These are phyloP conservation scores for Gorilla gorilla DNA, from an alignment of 2,113 vertebrate genomes.

Conservation along the genomic window DNA sequence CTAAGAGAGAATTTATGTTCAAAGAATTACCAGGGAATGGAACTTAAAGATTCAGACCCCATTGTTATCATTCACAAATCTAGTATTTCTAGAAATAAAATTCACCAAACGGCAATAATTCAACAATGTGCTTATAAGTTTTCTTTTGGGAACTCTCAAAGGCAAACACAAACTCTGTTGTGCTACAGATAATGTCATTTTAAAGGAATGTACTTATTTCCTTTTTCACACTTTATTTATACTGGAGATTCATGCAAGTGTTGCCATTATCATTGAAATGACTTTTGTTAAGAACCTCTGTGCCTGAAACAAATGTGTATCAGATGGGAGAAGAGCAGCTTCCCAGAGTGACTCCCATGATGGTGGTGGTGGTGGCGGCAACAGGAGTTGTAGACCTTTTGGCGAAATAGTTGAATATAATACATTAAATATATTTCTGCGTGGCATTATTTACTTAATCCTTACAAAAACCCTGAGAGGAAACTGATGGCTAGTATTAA, in stretches of 20 bases:
- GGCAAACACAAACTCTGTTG: background rate
- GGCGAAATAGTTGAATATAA: background rate
- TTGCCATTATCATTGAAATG: background rate
- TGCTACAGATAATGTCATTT: background rate
- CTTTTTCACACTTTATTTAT: background rate
- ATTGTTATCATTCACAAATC: background rate
- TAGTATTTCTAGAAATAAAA: slow-evolving; percentile 40
- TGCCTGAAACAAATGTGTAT: background rate
- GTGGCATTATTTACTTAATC: background rate
- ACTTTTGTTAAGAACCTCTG: background rate
- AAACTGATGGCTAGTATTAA: background rate
- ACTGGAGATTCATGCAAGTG: background rate
- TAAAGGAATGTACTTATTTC: background rate
- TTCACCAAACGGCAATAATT: background rate
- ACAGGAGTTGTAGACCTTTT: background rate
- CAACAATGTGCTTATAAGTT: background rate
- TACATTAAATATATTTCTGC: background rate
- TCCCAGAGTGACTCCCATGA: background rate
- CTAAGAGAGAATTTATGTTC: background rate
- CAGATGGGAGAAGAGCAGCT: background rate
- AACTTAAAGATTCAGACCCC: background rate
- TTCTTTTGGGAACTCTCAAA: background rate
- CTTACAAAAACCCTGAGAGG: background rate
- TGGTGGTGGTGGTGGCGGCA: background rate
- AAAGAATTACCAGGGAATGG: background rate